Conservation (phyloP, 2,888 invertebrate species). For the Iselma pallidipennis region DNA sequence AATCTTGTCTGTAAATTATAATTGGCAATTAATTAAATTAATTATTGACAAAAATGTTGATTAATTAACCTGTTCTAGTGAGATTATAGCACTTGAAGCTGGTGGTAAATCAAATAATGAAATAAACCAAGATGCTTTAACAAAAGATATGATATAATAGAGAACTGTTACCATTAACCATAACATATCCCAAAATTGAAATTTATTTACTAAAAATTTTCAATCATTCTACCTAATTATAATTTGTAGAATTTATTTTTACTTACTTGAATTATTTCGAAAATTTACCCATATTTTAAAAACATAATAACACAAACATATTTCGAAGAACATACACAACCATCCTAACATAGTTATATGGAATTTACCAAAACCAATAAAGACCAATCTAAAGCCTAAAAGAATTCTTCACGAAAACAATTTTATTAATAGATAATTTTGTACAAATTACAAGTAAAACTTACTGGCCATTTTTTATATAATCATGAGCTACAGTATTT, state of each 20-base stretch:
- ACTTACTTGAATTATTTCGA: conserved; percentile 50
- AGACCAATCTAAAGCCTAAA: conserved; percentile 62
- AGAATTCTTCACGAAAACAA: conserved; percentile 57
- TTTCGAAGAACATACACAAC: conserved; percentile 57
- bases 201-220: conserved; percentile 46
- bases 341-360: conserved; percentile 63
- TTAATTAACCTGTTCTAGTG: conserved; percentile 63
- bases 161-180: conserved; percentile 48
- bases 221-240: conserved; percentile 2
- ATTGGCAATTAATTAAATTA: conserved; percentile 40
- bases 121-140: conserved; percentile 53
- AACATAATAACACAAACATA: conserved; percentile 54
- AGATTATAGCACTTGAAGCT: conserved; percentile 60
- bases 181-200: conserved; percentile 53
- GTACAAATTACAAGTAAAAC: conserved; percentile 45
- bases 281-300: conserved; percentile 59
- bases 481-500: conserved; percentile 73
- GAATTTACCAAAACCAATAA: conserved; percentile 63
- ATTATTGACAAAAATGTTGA: conserved; percentile 3
- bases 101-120: conserved; percentile 58
- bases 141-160: conserved; percentile 53
- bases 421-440: conserved; percentile 6
- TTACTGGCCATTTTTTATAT: conserved; percentile 76
- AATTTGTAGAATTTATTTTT: conserved; percentile 2
- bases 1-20: conserved; percentile 66